Conservation (phyloP, 2,888 invertebrate genomes). For the Drosophila niveifrons region DNA sequence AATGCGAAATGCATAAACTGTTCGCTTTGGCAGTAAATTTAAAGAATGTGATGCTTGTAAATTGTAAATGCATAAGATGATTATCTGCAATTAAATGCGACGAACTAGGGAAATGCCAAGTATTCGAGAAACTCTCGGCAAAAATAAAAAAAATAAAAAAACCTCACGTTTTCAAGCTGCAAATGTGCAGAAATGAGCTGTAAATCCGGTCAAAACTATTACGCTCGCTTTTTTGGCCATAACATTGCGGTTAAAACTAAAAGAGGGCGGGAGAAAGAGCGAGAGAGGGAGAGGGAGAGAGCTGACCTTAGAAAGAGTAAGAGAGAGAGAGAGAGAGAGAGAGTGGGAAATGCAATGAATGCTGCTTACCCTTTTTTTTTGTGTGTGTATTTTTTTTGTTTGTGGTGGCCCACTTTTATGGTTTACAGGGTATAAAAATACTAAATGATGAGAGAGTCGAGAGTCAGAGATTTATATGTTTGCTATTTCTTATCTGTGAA, state of each 20-base stretch:
- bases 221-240: neutral
- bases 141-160: neutral
- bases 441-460: slow-evolving; percentile 21
- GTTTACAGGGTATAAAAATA: slow-evolving; percentile 26
- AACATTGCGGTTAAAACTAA: neutral
- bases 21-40: neutral
- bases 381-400: neutral
- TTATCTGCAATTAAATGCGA: neutral
- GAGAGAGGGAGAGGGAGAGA: neutral
- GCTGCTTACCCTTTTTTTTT: slow-evolving; percentile 8
- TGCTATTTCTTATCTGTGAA: slow-evolving; percentile 48
- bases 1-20: neutral
- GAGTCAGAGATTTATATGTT: slow-evolving; percentile 34
- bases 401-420: slow-evolving; percentile 10
- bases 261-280: too few species aligned
- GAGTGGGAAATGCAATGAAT: neutral
- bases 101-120: neutral
- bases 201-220: slow-evolving; percentile 15
- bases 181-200: neutral
- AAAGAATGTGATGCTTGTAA: neutral
- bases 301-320: neutral
- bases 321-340: neutral
- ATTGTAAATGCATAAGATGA: neutral
- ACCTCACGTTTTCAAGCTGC: neutral
- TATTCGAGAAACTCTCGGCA: neutral